Base-by-base conservation (phyloP, 2,113 vertebrate species). In the Aegithalos caudatus region DNA sequence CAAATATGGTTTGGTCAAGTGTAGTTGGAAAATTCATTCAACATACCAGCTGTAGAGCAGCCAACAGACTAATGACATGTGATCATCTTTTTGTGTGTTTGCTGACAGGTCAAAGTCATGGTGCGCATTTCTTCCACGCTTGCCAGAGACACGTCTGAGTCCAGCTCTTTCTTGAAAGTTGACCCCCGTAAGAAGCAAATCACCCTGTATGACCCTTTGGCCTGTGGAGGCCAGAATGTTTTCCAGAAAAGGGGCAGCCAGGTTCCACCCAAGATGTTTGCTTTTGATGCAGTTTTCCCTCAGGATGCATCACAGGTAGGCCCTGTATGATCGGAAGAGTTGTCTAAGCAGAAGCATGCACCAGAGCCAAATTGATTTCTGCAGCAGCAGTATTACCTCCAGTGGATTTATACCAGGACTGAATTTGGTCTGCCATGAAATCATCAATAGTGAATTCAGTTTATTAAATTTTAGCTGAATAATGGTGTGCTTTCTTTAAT, bases 231-330 rank as follows among this genome's bases (percentile, higher is more conserved):
- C 50, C 98, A 98, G 48, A 97, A 98, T 56, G 72, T 97, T 81
- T 98, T 98, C 69, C 99, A 98, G 93, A 99, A 99, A 95, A 98
- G 98, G n/a, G 98, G 97, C 19, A 99, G 97, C 96, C 99, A 99
- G 93, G 98, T 98, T 53, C 99, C 99, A 33, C 99, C 99, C 6
- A 99, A 99, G 98, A 99, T 99, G 98, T 99, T 99, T 77, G 99
- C 99, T 66, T 99, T 99, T 14, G 99, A 99, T 69, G 99, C 99
- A 0, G 99, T 99, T 23, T 99, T 99, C 78, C 98, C 99, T 31
- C 99, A 99, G 47, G 99, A 99, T 91, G 98, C 99, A 27, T 99
- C 99, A 62, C 99, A 99, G 99, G 99, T 99, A 92, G 72, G 97
- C 77, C 50, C 24, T 1, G 0, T 58, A 7, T 12, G 31, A 70